phyloP scores from a whole-genome alignment of 2,113 vertebrate species.

The Hippopotamus amphibius region DNA sequence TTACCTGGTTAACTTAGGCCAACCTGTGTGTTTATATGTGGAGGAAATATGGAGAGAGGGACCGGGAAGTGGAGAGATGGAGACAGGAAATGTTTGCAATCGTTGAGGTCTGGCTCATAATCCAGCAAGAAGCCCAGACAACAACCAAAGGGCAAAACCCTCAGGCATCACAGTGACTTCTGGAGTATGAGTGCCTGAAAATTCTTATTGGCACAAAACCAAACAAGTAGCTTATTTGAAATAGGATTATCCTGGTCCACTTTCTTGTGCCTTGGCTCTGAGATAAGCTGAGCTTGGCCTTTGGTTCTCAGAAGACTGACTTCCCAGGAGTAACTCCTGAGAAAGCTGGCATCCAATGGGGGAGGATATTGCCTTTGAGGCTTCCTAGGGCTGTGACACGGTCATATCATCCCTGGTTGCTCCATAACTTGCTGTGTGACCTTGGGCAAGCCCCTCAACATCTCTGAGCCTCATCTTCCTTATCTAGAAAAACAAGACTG shows the following conservation, averaged over 20 bases:
- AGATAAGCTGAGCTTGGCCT: background rate
- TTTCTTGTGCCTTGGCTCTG: conserved; percentile 28
- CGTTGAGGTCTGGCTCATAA: background rate
- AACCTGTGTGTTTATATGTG: background rate
- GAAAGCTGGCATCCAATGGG: background rate
- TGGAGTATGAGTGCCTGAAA: background rate
- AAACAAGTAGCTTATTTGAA: background rate
- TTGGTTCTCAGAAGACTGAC: background rate
- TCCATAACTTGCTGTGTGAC: background rate
- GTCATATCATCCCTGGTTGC: background rate
- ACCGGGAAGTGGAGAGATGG: background rate
- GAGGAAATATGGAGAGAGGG: background rate
- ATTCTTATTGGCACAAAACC: background rate
- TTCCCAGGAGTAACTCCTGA: background rate
- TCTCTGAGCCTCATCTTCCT: background rate
- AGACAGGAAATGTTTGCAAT: conserved; percentile 12
- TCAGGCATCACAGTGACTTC: background rate
- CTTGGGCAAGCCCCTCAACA: background rate
- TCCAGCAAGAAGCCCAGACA: background rate
- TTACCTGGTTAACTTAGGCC: background rate
- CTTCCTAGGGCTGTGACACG: background rate
- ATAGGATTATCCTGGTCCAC: background rate
- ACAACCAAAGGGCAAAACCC: background rate
- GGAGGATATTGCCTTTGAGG: background rate
- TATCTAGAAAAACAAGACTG: background rate